Evolutionary conservation across 2,113 vertebrate species (phyloP).

Genomic region (Tetrao urogallus): DNA sequence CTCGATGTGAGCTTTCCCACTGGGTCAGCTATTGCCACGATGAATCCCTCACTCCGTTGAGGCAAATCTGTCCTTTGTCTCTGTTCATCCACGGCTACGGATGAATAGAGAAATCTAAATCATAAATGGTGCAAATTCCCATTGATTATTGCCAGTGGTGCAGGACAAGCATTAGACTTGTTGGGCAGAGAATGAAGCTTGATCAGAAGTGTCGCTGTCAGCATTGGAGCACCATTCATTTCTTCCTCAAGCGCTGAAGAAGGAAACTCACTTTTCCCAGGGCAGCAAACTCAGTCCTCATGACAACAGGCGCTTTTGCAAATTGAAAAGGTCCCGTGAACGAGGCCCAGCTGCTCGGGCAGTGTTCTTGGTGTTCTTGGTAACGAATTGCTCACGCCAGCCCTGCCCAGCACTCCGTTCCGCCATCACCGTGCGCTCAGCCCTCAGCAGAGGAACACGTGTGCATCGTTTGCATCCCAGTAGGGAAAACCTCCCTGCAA

Average conservation of each 20-base stretch:
- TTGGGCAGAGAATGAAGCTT: neutral
- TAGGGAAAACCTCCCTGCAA: neutral
- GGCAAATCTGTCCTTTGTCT: neutral
- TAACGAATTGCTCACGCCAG: conserved; percentile 13
- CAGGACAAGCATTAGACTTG: neutral
- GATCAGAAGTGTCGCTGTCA: neutral
- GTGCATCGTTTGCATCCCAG: neutral
- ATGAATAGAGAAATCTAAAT: neutral
- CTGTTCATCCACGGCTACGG: neutral
- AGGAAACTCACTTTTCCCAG: neutral
- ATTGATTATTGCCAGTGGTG: neutral
- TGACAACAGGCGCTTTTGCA: neutral
- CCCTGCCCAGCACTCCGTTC: neutral
- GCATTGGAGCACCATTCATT: neutral
- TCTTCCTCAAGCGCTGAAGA: conserved; percentile 1
- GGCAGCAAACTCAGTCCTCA: neutral
- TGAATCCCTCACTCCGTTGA: neutral
- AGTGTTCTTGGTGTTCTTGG: conserved; percentile 6
- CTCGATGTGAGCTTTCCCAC: neutral
- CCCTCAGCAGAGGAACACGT: neutral
- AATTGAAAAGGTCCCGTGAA: neutral
- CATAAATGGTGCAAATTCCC: neutral
- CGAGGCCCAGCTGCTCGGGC: conserved; percentile 24
- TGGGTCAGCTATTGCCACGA: neutral
- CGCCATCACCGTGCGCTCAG: neutral